Evolutionary conservation across 2,888 invertebrate species (phyloP), one percentile per base, ranked within the genome.

Genomic region (Drosophila paranaensis): DNA sequence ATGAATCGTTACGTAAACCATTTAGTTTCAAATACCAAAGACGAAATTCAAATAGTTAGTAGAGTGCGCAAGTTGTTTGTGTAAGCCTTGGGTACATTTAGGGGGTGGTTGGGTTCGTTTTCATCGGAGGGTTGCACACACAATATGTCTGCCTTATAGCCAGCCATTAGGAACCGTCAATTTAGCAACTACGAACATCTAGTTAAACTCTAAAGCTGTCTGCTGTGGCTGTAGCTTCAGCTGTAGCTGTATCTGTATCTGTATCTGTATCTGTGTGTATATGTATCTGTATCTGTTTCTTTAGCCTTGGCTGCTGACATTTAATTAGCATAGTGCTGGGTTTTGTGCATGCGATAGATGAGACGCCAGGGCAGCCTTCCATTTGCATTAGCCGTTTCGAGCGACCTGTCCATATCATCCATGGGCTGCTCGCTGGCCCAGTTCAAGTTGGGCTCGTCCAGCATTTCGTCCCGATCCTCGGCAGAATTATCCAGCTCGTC

Each of bases 341-440:
- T 91, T 71, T 91, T 92, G 72, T 90, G 91, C 81, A 91, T 84
- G 74, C 91, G 91, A 76, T 92, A 92, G 57, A 91, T 77, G 74
- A 91, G 86, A 62, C 89, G 90, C 74, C 92, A 80, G 53, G 91
- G 91, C 66, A 90, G 83, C 66, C 88, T 90, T 33, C 65, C 77
- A 60, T 79, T 81, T 58, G 64, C 76, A 63, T 80, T 79, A 27
- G 39, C 62, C 25, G 45, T 30, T 25, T 64, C 62, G 11, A 63
- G 58, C 37, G 66, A 60, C n/a, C 60, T 73, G 20, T 64, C 65
- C 54, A 69, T 27, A 27, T 77, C 58, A 6, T 63, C 67, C 16
- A 14, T 14, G 13, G 71, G 50, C 51, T 81, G 74, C 48, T 77
- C 76, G 55, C 64, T 82, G 46, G 39, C 58, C 76, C 78, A 82